phyloP scores from a whole-genome alignment of 2,113 vertebrate genomes.

The Megaptera novaeangliae region DNA sequence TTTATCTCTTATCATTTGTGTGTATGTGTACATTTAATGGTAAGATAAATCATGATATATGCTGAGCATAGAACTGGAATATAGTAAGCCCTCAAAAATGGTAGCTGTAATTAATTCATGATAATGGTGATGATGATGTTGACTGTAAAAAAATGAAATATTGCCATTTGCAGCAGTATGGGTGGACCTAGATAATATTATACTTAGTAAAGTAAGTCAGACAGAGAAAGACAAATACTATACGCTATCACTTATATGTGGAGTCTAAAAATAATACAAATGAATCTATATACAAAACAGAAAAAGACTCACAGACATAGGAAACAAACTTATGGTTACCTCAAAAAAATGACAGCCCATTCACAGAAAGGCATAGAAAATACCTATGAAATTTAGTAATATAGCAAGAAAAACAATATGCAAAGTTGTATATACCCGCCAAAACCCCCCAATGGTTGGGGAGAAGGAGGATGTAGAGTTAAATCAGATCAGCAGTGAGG shows the following conservation, averaged over 20 bases:
- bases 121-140: too few species aligned
- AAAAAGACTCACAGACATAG: not conserved
- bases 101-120: not conserved
- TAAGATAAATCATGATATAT: not conserved
- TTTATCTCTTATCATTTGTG: not conserved
- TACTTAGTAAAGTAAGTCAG: not conserved
- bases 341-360: not conserved
- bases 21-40: not conserved
- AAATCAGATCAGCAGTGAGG: not conserved
- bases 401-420: not conserved
- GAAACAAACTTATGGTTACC: not conserved
- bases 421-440: not conserved
- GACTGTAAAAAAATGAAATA: not conserved
- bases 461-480: not conserved
- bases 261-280: not conserved
- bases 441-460: accelerated
- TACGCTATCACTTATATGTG: not conserved
- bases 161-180: not conserved
- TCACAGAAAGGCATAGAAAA: not conserved
- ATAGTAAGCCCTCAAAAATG: not conserved
- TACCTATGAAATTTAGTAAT: not conserved
- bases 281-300: not conserved
- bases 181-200: not conserved
- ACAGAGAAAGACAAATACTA: not conserved
- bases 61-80: not conserved